These are phyloP conservation scores for Cariama cristata DNA, from an alignment of 2,113 vertebrate species.

Conservation along the genomic window DNA sequence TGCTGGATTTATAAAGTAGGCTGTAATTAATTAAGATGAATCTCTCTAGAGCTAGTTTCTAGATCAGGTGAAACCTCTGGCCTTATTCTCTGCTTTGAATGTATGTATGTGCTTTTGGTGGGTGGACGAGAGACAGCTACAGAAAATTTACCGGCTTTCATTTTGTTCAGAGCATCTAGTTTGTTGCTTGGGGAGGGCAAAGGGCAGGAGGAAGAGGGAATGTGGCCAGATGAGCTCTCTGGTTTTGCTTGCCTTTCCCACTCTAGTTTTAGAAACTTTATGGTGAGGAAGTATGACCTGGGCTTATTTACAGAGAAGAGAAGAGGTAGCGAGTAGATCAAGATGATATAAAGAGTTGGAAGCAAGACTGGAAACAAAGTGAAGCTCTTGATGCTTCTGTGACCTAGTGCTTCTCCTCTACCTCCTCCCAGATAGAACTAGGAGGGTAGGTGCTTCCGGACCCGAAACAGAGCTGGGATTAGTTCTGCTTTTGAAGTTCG, in stretches of 20 bases:
- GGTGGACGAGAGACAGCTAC: not conserved
- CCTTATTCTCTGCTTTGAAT: not conserved
- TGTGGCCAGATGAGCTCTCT: not conserved
- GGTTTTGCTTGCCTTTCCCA: not conserved
- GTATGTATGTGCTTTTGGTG: not conserved
- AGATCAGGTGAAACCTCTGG: not conserved
- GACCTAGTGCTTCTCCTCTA: not conserved
- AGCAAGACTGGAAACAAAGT: not conserved
- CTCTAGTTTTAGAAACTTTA: not conserved
- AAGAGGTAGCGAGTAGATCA: not conserved
- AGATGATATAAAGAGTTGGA: not conserved
- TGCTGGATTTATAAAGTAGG: not conserved
- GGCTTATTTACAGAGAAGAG: not conserved
- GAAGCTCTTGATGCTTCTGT: not conserved
- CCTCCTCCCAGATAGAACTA: not conserved
- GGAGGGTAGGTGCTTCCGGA: not conserved
- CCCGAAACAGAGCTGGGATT: not conserved
- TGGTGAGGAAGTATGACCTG: not conserved
- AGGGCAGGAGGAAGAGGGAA: not conserved
- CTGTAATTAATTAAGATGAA: not conserved
- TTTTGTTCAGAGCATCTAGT: not conserved
- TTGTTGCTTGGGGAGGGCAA: not conserved
- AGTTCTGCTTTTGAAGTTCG: not conserved
- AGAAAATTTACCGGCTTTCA: not conserved
- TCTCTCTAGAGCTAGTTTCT: not conserved